phyloP scores from a whole-genome alignment of 1,140 invertebrate genomes.

The Whitmania pigra region DNA sequence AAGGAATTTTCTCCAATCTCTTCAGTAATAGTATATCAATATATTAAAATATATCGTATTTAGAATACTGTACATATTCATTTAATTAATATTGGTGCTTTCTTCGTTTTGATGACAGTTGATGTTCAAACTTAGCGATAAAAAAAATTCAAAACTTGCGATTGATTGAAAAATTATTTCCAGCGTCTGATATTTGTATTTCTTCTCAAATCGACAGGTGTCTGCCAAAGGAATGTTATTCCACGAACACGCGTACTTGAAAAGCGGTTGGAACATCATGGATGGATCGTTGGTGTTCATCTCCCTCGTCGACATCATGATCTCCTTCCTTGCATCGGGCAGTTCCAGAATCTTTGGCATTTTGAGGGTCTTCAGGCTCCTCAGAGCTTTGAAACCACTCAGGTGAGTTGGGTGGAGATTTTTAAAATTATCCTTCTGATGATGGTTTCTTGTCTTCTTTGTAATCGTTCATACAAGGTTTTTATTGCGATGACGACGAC shows the following conservation, averaged over 20 bases:
- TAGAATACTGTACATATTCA: too few species aligned
- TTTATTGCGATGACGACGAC: neutral
- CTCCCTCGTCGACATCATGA: constrained; percentile 87
- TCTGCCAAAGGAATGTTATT: constrained; percentile 86
- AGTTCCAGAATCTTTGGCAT: constrained; percentile 95
- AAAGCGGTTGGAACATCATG: constrained; percentile 98
- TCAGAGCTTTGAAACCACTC: constrained; percentile 81
- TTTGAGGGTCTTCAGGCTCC: constrained; percentile 84
- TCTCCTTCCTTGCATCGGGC: constrained; percentile 77
- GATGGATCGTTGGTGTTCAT: constrained; percentile 93
- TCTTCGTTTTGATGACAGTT: too few species aligned
- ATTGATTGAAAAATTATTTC: too few species aligned
- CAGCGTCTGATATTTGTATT: too few species aligned
- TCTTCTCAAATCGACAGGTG: constrained; percentile 50
- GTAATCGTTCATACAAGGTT: neutral
- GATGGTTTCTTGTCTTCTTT: neutral
- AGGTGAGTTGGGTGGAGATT: constrained; percentile 43
- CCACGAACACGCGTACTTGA: constrained; percentile 84
- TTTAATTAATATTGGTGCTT: too few species aligned
- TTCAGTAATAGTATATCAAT: too few species aligned
- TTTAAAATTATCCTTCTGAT: too few species aligned
- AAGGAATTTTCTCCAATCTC: neutral
- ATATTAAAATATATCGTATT: too few species aligned
- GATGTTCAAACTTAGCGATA: too few species aligned
- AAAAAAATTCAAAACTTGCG: too few species aligned